phyloP scores from a whole-genome alignment of 2,797 vertebrate species.

The Lagorchestes hirsutus region DNA sequence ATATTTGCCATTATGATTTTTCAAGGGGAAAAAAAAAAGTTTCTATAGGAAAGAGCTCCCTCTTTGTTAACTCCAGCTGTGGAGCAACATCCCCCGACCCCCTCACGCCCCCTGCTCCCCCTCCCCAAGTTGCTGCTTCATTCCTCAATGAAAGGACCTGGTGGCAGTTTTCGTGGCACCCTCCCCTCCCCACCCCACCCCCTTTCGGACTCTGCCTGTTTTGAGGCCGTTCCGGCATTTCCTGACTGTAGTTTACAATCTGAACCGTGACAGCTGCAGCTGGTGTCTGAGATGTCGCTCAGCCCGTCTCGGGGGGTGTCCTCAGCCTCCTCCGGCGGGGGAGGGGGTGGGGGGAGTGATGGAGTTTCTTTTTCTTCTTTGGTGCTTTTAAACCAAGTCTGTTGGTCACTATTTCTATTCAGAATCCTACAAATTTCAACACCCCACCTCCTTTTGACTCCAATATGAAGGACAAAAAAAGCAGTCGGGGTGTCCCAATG shows the following conservation, averaged over 20 bases:
- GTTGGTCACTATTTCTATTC: constrained; percentile 72
- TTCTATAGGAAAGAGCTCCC: constrained; percentile 80
- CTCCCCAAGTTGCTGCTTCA: not conserved
- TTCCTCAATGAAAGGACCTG: constrained; percentile 8
- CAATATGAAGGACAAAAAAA: constrained; percentile 72
- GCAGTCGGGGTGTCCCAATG: not conserved
- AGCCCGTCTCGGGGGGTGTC: constrained; percentile 27
- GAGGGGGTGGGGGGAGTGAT: not conserved
- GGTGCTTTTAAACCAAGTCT: constrained; percentile 55
- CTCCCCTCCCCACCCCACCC: not conserved
- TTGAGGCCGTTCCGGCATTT: accelerated
- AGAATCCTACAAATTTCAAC: constrained; percentile 43
- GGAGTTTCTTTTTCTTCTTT: not conserved
- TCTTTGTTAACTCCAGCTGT: constrained; percentile 46
- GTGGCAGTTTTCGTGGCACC: not conserved
- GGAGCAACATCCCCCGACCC: not conserved
- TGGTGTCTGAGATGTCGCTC: constrained; percentile 1
- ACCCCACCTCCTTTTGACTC: not conserved
- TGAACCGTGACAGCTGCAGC: not conserved
- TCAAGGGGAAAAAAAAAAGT: constrained; percentile 56
- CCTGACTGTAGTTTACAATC: constrained; percentile 2
- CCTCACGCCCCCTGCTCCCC: not conserved
- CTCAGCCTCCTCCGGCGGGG: not conserved
- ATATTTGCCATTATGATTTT: constrained; percentile 23
- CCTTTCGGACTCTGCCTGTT: not conserved